Conservation (phyloP, 2,113 vertebrate genomes). For the Motacilla tschutschensis region DNA sequence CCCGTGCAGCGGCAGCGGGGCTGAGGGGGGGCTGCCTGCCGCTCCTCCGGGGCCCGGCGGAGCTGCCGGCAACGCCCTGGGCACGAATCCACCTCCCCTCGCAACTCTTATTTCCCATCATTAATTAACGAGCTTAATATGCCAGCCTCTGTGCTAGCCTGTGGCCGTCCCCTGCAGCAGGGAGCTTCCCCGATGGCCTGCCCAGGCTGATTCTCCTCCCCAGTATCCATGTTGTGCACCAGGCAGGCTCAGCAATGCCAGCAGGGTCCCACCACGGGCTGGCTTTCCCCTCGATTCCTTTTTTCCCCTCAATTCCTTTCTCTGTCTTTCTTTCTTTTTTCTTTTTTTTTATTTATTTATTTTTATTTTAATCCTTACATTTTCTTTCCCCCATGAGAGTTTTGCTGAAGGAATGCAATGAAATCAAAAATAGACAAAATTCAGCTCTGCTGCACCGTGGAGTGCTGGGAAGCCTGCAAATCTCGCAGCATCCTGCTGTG, state of each 20-base stretch:
- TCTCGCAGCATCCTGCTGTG: background rate
- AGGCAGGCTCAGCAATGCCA: background rate
- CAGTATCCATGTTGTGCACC: background rate
- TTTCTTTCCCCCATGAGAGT: background rate
- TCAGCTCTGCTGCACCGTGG: background rate
- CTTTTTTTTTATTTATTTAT: fast-evolving
- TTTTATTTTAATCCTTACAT: background rate
- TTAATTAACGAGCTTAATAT: background rate
- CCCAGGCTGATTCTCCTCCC: background rate
- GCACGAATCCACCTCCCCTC: background rate
- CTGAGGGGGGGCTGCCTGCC: fast-evolving
- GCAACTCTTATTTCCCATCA: background rate
- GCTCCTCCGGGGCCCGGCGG: fast-evolving
- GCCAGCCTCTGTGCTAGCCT: background rate
- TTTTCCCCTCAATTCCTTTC: background rate
- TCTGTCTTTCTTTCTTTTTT: fast-evolving
- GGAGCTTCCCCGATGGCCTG: background rate
- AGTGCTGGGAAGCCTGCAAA: background rate
- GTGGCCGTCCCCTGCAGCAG: background rate
- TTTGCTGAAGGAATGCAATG: background rate
- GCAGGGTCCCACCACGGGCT: fast-evolving
- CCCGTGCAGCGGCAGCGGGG: fast-evolving
- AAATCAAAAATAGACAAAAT: conserved; percentile 19
- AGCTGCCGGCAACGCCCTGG: background rate
- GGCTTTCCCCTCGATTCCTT: background rate